Evolutionary conservation across 2,113 vertebrate genomes (phyloP), one percentile per base, ranked within the genome.

Genomic region (Archocentrus centrarchus): DNA sequence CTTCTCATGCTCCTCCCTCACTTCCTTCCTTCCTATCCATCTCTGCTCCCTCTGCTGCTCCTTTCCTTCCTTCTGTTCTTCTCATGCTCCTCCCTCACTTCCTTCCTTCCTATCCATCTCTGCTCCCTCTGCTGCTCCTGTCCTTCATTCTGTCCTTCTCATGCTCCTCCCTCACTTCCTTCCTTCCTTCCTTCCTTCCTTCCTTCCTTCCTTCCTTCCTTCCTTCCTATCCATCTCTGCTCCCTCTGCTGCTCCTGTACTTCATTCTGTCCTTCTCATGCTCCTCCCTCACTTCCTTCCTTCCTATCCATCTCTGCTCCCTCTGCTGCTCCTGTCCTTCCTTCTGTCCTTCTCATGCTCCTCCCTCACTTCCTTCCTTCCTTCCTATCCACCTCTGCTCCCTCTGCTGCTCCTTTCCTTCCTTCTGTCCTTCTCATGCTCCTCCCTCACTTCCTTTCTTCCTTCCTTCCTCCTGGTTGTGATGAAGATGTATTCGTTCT

Each of bases 221-320:
- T 39, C 32, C 7, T 35, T 35, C 32, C 32, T 35, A n/a, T n/a
- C n/a, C n/a, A n/a, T 37, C 57, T 53, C 66, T 0, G 3, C 41
- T 4, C 58, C 11, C 57, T 53, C 66, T 0, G 3, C 41, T 4
- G 1, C n/a, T 53, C 9, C 5, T 15, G 15, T 8, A 8, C 1
- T 20, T n/a, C 18, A 0, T n/a, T 18, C 35, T 9, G 30, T 14
- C 27, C 27, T 27, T 27, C 2, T 27, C 27, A 27, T 27, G 2
- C 27, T 27, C 27, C 27, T 27, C 2, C 44, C 3, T 2, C 2
- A 3, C 22, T 7, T 37, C 62, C 7, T 15, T 0, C 37, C 10
- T 6, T 62, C 17, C 3, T 4, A 14, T 64, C 3, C 3, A 20
- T 24, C 61, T 70, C 47, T 1, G 35, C 35, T 37, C 35, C 35